Evolutionary conservation across 2,113 vertebrate genomes (phyloP).

Genomic region (Willisornis vidua): DNA sequence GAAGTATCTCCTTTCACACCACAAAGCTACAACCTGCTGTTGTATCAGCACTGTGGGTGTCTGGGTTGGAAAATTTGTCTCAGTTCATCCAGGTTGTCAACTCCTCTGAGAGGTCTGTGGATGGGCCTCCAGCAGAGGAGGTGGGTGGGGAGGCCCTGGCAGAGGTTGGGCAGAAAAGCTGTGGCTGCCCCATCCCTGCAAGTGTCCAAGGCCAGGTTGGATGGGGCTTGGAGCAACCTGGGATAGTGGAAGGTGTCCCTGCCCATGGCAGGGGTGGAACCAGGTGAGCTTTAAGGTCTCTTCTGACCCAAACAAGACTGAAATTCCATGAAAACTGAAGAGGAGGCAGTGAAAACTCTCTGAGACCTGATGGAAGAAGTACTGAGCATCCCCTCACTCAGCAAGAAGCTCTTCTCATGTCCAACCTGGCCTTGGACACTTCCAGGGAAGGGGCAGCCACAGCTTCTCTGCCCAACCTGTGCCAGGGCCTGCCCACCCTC

Average conservation of each 20-base stretch:
- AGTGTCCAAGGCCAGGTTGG: neutral
- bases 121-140: too few species aligned
- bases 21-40: too few species aligned
- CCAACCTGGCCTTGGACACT: neutral
- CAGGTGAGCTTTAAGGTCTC: neutral
- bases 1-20: too few species aligned
- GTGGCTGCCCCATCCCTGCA: neutral
- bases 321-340: neutral
- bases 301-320: neutral
- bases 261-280: neutral
- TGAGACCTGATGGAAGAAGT: neutral
- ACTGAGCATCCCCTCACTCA: neutral
- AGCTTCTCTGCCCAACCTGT: neutral
- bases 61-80: too few species aligned
- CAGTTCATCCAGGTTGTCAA: too few species aligned
- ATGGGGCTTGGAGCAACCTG: fast-evolving
- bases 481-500: too few species aligned
- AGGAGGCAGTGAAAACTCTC: neutral
- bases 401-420: fast-evolving
- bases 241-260: neutral
- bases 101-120: too few species aligned
- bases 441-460: neutral
- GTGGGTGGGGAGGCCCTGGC: too few species aligned
- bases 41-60: too few species aligned
- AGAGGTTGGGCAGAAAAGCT: neutral